Percentiles rank a stretch among this genome's conserved stretches.
phyloP scores from a whole-genome alignment of 2,888 invertebrate species.

The Ephialtes manifestator region DNA sequence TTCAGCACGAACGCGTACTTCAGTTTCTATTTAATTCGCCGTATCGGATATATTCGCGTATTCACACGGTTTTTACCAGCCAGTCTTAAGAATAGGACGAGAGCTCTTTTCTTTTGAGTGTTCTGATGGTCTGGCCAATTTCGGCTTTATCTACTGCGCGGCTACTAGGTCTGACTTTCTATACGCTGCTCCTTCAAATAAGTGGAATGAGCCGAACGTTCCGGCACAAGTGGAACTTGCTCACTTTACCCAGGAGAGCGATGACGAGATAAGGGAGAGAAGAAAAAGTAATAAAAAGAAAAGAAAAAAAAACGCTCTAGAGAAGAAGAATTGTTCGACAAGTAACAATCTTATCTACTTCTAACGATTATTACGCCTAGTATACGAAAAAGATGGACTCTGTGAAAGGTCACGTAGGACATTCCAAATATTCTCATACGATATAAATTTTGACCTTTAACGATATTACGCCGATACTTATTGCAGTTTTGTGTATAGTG shows the following conservation, averaged over 20 bases:
- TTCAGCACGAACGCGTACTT: not conserved
- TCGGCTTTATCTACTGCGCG: slow-evolving; percentile 4
- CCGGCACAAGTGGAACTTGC: not conserved
- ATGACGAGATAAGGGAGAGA: slow-evolving; percentile 6
- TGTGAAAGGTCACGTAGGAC: not conserved
- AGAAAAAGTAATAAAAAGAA: not conserved
- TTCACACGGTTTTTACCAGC: not conserved
- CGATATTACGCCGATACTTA: too few relatives aligned
- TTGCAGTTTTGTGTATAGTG: too few relatives aligned
- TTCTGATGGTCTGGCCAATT: slow-evolving; percentile 15
- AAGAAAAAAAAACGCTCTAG: not conserved
- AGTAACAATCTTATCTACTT: not conserved
- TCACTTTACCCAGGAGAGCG: slow-evolving; percentile 3
- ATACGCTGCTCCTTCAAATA: not conserved
- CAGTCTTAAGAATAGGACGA: not conserved
- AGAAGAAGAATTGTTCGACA: not conserved
- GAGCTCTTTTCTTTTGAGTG: slow-evolving; percentile 9
- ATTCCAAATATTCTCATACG: not conserved
- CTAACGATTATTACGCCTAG: not conserved
- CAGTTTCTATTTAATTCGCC: not conserved
- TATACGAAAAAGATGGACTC: not conserved
- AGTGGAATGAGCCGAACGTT: not conserved
- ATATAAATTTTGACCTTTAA: too few relatives aligned
- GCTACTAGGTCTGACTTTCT: not conserved
- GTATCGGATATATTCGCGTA: not conserved